Conservation (phyloP, 2,797 vertebrate species). For the Cephalopachus bancanus region DNA sequence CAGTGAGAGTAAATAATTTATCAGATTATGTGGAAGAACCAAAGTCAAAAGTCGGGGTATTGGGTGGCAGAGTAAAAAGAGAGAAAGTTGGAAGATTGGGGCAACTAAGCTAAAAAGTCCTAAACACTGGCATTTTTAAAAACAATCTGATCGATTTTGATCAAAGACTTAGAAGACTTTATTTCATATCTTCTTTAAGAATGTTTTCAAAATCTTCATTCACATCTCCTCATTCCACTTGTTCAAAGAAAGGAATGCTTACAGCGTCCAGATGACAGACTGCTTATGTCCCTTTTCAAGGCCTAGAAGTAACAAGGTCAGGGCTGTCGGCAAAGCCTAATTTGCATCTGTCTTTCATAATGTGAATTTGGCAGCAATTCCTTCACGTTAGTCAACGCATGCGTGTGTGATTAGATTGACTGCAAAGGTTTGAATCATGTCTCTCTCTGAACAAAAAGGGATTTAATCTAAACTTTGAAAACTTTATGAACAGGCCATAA, state of each 20-base stretch:
- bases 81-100: not conserved
- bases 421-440: not conserved
- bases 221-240: not conserved
- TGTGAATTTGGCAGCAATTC: not conserved
- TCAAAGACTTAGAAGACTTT: not conserved
- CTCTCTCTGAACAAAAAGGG: slow-evolving; percentile 5
- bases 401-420: not conserved
- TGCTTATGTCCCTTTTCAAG: not conserved
- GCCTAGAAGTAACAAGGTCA: not conserved
- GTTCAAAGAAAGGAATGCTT: not conserved
- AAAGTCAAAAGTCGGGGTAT: not conserved
- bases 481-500: not conserved
- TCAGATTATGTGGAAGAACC: not conserved
- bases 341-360: not conserved
- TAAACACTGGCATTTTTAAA: not conserved
- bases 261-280: not conserved
- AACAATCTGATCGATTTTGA: not conserved
- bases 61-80: not conserved
- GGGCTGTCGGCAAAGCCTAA: not conserved
- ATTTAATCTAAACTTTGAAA: slow-evolving; percentile 61
- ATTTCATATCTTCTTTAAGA: not conserved
- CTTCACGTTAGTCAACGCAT: accelerated
- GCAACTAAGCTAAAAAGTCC: not conserved
- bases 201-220: not conserved
- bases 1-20: not conserved